Evolutionary conservation across 2,113 vertebrate species (phyloP), one percentile per base, ranked within the genome.

Genomic region (Cochlearius cochlearius): DNA sequence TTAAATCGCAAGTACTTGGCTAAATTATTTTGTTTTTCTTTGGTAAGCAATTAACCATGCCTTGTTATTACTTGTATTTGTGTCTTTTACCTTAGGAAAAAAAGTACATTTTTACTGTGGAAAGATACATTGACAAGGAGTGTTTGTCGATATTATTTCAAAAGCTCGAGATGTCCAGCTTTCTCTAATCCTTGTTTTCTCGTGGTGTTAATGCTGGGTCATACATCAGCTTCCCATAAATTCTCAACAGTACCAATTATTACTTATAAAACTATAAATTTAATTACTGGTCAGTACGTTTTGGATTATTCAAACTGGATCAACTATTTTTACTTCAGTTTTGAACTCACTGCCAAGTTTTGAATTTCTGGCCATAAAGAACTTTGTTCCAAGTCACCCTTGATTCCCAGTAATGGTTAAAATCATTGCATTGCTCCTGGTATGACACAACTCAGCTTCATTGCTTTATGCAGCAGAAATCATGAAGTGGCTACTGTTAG

Each of bases 251-350:
- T 82, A 73, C 58, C 56, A 60, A 71, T 64, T 92, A 34, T 76
- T 60, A 91, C 59, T 82, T 87, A 23, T 88, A 90, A 90, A 97
- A 77, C 74, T 87, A 50, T 87, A 95, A 95, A 72, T 95, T 55
- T 88, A 93, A 91, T 72, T 95, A 87, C 66, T 85, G 38, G 53
- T 78, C 93, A 92, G n/a, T 92, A 53, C 7, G 36, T 66, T 94
- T 72, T 69, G 49, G 58, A 62, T 92, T 97, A 53, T 72, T 95
- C 19, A 64, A 89, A 41, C 21, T 38, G 17, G 36, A 90, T 94
- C 83, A 86, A 83, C 50, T 92, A 49, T 88, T 96, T 96, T 88
- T 60, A 68, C 63, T 90, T 91, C 22, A 13, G 47, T 32, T 91
- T 94, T 89, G 20, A 74, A 74, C 49, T 68, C 29, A 53, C 19